Conservation (phyloP, 2,888 invertebrate genomes). For the Drosophila trichaetosa region DNA sequence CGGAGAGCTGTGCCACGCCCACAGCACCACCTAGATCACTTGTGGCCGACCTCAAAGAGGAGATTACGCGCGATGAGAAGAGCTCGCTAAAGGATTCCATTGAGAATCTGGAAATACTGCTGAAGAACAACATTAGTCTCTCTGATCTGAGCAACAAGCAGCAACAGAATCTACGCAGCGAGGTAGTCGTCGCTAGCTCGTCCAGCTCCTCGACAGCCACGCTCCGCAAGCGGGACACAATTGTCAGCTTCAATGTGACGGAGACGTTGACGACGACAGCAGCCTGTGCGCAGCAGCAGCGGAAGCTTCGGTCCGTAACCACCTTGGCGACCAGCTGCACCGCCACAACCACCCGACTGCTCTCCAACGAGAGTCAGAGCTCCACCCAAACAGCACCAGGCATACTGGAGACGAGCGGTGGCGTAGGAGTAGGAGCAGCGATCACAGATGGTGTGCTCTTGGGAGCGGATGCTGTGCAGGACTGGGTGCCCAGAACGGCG, state of each 20-base stretch:
- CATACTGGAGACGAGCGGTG: slow-evolving; percentile 42
- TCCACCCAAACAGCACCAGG: slow-evolving; percentile 63
- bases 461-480: slow-evolving; percentile 36
- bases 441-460: background rate
- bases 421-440: background rate
- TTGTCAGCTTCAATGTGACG: slow-evolving; percentile 76
- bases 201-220: slow-evolving; percentile 70
- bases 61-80: slow-evolving; percentile 74
- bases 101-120: slow-evolving; percentile 84
- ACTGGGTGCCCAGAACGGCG: slow-evolving; percentile 70
- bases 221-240: slow-evolving; percentile 75
- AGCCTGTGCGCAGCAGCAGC: slow-evolving; percentile 43
- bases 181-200: slow-evolving; percentile 38
- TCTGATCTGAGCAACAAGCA: slow-evolving; percentile 84
- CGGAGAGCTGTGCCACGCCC: slow-evolving; percentile 55
- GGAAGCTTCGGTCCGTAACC: slow-evolving; percentile 68
- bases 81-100: slow-evolving; percentile 83
- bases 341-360: slow-evolving; percentile 46
- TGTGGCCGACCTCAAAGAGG: slow-evolving; percentile 82
- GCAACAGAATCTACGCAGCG: slow-evolving; percentile 81
- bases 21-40: slow-evolving; percentile 67
- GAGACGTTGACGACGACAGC: slow-evolving; percentile 68
- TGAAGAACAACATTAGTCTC: slow-evolving; percentile 85
- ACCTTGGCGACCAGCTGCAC: slow-evolving; percentile 56
- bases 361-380: slow-evolving; percentile 65